Conservation (phyloP, 2,888 invertebrate species). For the Caenorhabditis auriculariae region DNA sequence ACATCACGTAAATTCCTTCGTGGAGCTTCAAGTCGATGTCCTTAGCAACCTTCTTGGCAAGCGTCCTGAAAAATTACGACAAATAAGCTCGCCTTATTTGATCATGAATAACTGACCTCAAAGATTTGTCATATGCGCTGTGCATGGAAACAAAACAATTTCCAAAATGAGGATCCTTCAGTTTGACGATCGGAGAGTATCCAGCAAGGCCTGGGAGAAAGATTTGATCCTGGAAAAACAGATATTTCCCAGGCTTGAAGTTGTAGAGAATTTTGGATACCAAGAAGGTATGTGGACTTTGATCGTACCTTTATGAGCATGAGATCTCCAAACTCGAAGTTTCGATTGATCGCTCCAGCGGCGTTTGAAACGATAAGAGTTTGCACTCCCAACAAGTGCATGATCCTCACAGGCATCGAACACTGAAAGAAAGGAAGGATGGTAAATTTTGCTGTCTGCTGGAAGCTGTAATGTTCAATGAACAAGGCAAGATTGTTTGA, state of each 20-base stretch:
- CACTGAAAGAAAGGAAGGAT: slow-evolving; percentile 36
- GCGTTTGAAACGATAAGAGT: slow-evolving; percentile 92
- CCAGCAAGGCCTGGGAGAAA: slow-evolving; percentile 94
- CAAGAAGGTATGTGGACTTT: neutral
- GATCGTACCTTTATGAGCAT: slow-evolving; percentile 84
- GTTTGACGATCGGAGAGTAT: slow-evolving; percentile 85
- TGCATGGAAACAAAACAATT: slow-evolving; percentile 85
- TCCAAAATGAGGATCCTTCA: slow-evolving; percentile 89
- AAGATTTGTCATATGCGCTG: slow-evolving; percentile 78
- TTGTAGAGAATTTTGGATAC: neutral
- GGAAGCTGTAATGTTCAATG: too few species aligned
- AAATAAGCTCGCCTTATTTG: neutral
- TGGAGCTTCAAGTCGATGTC: slow-evolving; percentile 67
- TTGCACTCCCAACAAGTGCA: slow-evolving; percentile 88
- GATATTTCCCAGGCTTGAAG: neutral
- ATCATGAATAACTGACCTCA: slow-evolving; percentile 67
- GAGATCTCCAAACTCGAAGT: slow-evolving; percentile 86
- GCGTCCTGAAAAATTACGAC: slow-evolving; percentile 62
- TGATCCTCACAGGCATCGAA: slow-evolving; percentile 80
- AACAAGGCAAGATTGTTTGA: too few species aligned
- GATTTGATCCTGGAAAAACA: slow-evolving; percentile 85
- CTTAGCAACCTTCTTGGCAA: slow-evolving; percentile 72
- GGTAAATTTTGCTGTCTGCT: too few species aligned
- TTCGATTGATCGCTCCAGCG: slow-evolving; percentile 87
- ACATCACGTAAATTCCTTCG: slow-evolving; percentile 89